Base-by-base conservation (phyloP, 2,888 invertebrate species). In the Eupithecia vulgata region DNA sequence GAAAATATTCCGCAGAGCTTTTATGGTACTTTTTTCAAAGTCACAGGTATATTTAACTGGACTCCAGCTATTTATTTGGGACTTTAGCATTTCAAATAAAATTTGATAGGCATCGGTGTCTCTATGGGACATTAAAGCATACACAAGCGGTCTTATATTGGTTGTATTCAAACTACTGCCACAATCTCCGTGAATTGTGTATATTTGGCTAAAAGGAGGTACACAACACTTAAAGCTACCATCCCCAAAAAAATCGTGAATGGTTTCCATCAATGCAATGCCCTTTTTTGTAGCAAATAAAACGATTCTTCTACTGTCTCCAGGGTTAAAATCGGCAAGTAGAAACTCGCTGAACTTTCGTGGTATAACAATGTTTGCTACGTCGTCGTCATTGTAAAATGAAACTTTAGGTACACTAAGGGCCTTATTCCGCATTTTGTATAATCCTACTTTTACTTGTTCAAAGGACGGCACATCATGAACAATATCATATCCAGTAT, bases 161-260 rank as follows among this genome's bases (percentile, higher is more conserved):
- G 70, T 64, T 48, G 62, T 70, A 17, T 70, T 70, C 48, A 64
- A 70, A 64, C 64, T 64, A 64, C 64, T 64, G 35, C 64, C 40
- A 64, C 64, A 67, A 45, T 67, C 37, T 64, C 64, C 64, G 37
- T 64, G 64, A 64, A 64, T 64, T 37, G 35, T 68, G 45, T 40
- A 75, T 78, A 68, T 70, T 80, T 76, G 62, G 74, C 72, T 45
- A 61, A 61, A 30, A 61, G 61, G 59, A 25, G 59, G 59, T 59
- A 25, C 59, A 59, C 59, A 59, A 25, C 59, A 59, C 59, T 59
- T 59, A 59, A 59, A 59, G 59, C 30, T 25, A 59, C 59, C 59
- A 59, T 59, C 59, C 59, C 59, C 59, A n/a, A 59, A 59, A 59
- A 59, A 59, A 59, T 59, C 45, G n/a, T 48, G 48, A 48, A 48